A percentile compares a stretch with the other conserved stretches of the same genome.
Evolutionary conservation across 1,140 invertebrate species (phyloP).

Genomic region (Bombus ignitus): DNA sequence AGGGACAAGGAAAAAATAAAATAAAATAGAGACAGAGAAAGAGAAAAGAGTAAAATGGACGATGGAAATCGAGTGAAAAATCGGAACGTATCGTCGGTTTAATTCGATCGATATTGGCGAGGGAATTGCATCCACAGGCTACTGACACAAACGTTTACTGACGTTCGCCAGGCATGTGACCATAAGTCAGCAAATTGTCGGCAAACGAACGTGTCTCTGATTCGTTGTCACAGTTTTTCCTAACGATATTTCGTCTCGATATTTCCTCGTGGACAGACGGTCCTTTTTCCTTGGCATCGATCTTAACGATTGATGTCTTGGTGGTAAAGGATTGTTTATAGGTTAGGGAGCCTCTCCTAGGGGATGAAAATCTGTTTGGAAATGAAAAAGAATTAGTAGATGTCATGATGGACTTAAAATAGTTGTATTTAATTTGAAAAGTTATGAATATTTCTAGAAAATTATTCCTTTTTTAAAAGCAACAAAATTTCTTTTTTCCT

Average conservation of each 20-base stretch:
- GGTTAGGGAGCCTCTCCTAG: neutral
- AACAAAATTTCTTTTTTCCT: neutral
- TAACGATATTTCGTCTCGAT: constrained; percentile 12
- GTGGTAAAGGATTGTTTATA: neutral
- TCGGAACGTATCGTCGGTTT: neutral
- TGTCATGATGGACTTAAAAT: neutral
- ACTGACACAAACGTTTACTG: neutral
- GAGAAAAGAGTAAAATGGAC: neutral
- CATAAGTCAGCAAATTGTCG: constrained; percentile 29
- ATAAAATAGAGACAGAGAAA: neutral
- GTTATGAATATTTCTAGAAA: neutral
- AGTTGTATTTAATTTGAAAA: neutral
- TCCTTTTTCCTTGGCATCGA: constrained; percentile 8
- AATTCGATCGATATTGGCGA: constrained; percentile 26
- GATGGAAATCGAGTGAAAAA: constrained; percentile 15
- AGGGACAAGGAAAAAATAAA: constrained; percentile 12
- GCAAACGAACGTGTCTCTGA: constrained; percentile 17
- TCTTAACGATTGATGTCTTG: neutral
- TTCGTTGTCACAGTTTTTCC: constrained; percentile 16
- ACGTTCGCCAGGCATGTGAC: neutral
- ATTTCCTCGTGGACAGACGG: neutral
- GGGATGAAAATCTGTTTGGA: neutral
- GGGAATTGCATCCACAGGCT: neutral
- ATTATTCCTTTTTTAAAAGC: neutral
- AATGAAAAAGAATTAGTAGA: neutral